Percentiles rank a stretch among this genome's conserved stretches.
Evolutionary conservation across 2,113 vertebrate genomes (phyloP).

Genomic region (Nettapus auritus): DNA sequence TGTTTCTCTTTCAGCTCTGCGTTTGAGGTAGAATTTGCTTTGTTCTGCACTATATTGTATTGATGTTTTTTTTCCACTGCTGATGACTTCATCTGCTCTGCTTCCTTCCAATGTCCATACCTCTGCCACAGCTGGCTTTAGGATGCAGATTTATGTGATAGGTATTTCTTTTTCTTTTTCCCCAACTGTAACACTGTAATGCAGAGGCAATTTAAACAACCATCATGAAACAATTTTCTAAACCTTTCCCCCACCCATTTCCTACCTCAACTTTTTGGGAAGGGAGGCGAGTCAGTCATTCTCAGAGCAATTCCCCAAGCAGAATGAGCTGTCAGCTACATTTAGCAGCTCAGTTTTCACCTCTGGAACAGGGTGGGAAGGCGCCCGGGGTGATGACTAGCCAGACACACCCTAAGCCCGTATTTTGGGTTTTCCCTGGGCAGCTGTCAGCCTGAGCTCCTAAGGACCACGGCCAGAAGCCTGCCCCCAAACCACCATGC

Average conservation of each 20-base stretch:
- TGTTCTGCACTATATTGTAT: slow-evolving; percentile 62
- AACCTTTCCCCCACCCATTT: background rate
- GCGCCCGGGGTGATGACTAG: background rate
- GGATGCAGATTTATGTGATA: background rate
- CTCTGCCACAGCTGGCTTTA: slow-evolving; percentile 39
- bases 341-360: slow-evolving; percentile 6
- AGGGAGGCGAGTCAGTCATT: background rate
- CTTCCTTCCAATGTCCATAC: background rate
- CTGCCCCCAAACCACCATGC: accelerated
- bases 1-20: slow-evolving; percentile 54
- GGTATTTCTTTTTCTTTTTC: background rate
- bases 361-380: background rate
- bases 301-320: background rate
- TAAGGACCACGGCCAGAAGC: background rate
- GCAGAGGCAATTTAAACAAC: slow-evolving; percentile 20
- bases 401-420: background rate
- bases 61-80: slow-evolving; percentile 6
- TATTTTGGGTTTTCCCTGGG: background rate
- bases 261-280: background rate
- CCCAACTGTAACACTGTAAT: background rate
- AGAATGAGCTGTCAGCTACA: background rate
- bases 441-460: background rate
- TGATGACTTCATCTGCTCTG: slow-evolving; percentile 63
- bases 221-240: slow-evolving; percentile 40
- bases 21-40: slow-evolving; percentile 62